Percentiles rank a stretch among this genome's conserved stretches.
phyloP scores from a whole-genome alignment of 2,888 invertebrate species.

The Odontocolon sp. region DNA sequence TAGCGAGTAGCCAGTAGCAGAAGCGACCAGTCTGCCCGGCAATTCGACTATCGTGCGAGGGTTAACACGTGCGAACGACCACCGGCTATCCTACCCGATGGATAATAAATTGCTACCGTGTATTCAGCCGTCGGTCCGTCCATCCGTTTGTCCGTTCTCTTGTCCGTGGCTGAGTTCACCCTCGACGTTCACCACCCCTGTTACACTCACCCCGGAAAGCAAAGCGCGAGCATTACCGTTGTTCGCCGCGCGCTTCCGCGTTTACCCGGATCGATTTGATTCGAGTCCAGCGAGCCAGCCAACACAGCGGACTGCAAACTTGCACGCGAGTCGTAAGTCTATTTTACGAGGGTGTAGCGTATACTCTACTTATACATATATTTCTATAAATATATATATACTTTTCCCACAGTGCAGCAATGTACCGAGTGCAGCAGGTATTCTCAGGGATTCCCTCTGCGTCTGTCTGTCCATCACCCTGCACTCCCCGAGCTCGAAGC shows the following conservation, averaged over 20 bases:
- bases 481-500: background rate
- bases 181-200: conserved; percentile 12
- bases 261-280: conserved; percentile 71
- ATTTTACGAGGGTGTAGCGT: conserved; percentile 54
- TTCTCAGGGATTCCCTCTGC: conserved; percentile 25
- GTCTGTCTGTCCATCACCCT: conserved; percentile 11
- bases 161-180: conserved; percentile 15
- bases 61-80: conserved; percentile 60
- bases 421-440: background rate
- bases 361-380: background rate
- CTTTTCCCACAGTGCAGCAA: background rate
- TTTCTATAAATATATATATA: background rate
- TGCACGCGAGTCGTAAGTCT: conserved; percentile 59
- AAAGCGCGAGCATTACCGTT: conserved; percentile 66
- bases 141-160: background rate
- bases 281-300: conserved; percentile 62
- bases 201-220: conserved; percentile 58
- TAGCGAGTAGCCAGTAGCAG: background rate
- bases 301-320: conserved; percentile 35
- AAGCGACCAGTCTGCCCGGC: background rate
- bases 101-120: conserved; percentile 68
- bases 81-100: conserved; percentile 61
- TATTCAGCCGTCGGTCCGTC: conserved; percentile 44
- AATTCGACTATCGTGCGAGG: conserved; percentile 35
- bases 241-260: conserved; percentile 64